Evolutionary conservation across 1,140 invertebrate genomes (phyloP).

Genomic region (Drosophila pallidifrons): DNA sequence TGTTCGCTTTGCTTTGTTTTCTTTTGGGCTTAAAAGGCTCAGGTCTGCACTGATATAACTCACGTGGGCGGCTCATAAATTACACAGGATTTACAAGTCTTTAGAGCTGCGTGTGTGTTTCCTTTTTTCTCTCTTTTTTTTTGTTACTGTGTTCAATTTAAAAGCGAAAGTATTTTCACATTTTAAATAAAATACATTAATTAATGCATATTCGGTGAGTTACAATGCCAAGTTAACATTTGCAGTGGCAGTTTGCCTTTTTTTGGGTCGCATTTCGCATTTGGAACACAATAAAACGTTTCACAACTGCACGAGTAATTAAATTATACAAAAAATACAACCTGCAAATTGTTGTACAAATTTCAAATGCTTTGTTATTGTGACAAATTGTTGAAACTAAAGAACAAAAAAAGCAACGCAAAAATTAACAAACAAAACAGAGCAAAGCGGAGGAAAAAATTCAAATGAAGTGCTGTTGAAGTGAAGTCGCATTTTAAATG

Average conservation of each 20-base stretch:
- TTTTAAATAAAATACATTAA: conserved; percentile 7
- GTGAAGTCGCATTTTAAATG: not conserved
- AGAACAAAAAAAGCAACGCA: conserved; percentile 1
- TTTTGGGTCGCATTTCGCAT: conserved; percentile 14
- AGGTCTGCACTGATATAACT: conserved; percentile 27
- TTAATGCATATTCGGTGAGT: not conserved
- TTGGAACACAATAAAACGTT: conserved; percentile 10
- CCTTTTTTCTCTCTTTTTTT: not conserved
- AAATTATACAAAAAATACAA: conserved; percentile 36
- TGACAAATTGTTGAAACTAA: conserved; percentile 67
- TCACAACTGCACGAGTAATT: conserved; percentile 28
- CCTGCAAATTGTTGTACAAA: conserved; percentile 42
- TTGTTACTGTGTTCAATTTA: conserved; percentile 13
- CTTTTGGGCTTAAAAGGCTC: conserved; percentile 35
- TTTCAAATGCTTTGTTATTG: conserved; percentile 72
- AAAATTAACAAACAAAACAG: conserved; percentile 49
- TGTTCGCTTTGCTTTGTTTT: conserved; percentile 14
- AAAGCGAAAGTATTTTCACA: not conserved
- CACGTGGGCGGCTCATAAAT: conserved; percentile 42
- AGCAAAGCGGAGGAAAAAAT: conserved; percentile 1
- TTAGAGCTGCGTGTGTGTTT: not conserved
- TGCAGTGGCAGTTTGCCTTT: not conserved
- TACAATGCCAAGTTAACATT: not conserved
- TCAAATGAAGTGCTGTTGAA: not conserved
- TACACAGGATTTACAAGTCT: conserved; percentile 29